phyloP scores from a whole-genome alignment of 2,797 vertebrate species.

The Gallirallus australis region DNA sequence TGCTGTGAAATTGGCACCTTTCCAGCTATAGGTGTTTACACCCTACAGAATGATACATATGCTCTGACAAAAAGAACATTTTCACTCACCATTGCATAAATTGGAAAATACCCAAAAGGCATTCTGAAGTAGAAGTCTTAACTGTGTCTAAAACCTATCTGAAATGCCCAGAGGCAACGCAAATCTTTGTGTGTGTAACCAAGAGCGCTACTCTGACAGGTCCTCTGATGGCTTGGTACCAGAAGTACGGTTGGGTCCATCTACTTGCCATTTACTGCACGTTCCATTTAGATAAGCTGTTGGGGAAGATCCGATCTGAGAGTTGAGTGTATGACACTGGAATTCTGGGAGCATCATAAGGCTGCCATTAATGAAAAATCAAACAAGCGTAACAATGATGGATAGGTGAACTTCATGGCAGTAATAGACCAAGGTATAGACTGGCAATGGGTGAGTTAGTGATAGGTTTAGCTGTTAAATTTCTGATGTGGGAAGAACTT shows the following conservation, averaged over 20 bases:
- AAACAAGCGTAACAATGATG: not conserved
- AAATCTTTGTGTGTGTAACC: not conserved
- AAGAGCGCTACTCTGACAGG: not conserved
- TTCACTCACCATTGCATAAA: not conserved
- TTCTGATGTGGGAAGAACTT: not conserved
- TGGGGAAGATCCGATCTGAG: not conserved
- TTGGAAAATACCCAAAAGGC: not conserved
- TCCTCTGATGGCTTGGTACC: too few relatives aligned
- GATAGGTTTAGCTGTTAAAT: not conserved
- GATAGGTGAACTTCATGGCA: not conserved
- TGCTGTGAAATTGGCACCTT: not conserved
- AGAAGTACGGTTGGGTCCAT: accelerated
- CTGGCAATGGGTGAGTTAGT: not conserved
- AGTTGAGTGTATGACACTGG: accelerated
- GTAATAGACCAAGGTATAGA: too few relatives aligned
- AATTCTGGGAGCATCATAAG: not conserved
- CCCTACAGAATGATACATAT: not conserved
- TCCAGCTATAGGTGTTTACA: not conserved
- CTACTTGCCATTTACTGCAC: not conserved
- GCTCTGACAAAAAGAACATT: not conserved
- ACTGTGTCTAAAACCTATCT: not conserved
- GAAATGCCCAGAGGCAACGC: not conserved
- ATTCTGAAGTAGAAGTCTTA: not conserved
- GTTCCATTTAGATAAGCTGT: not conserved
- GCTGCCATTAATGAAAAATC: not conserved